phyloP scores from a whole-genome alignment of 2,888 invertebrate species.

The Acronicta aceris region DNA sequence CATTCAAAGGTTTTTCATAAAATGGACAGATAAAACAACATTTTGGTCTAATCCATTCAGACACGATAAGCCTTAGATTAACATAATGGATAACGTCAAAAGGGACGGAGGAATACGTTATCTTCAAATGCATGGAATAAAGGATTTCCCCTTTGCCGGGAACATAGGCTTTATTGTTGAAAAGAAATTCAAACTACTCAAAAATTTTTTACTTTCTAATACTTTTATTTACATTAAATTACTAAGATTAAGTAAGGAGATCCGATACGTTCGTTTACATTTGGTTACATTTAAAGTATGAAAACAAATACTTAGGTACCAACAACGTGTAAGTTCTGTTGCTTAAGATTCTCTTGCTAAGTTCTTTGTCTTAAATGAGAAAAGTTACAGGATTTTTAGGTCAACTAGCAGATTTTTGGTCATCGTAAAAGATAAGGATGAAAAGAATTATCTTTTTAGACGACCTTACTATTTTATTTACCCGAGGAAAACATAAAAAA shows the following conservation, averaged over 20 bases:
- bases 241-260: not conserved
- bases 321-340: slow-evolving; percentile 10
- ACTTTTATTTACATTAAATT: no score
- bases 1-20: slow-evolving; percentile 60
- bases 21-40: slow-evolving; percentile 67
- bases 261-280: not conserved
- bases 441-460: slow-evolving; percentile 44
- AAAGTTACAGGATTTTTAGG: slow-evolving; percentile 57
- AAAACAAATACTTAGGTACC: slow-evolving; percentile 5
- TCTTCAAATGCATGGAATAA: slow-evolving; percentile 73
- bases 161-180: slow-evolving; percentile 76
- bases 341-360: slow-evolving; percentile 31
- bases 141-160: slow-evolving; percentile 74
- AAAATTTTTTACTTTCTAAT: slow-evolving; percentile 28
- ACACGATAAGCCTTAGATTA: slow-evolving; percentile 80
- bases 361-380: slow-evolving; percentile 43
- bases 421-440: slow-evolving; percentile 48
- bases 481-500: slow-evolving; percentile 17
- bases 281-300: slow-evolving; percentile 1
- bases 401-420: slow-evolving; percentile 51
- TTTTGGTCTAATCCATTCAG: slow-evolving; percentile 76
- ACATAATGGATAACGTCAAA: slow-evolving; percentile 82
- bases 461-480: slow-evolving; percentile 33
- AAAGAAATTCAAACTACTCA: slow-evolving; percentile 65
- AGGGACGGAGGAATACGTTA: slow-evolving; percentile 77